A percentile compares a stretch with the other conserved stretches of the same genome.
These are phyloP conservation scores for Porites divaricata DNA, from an alignment of 92 coral and sea anemone species.

Conservation along the genomic window DNA sequence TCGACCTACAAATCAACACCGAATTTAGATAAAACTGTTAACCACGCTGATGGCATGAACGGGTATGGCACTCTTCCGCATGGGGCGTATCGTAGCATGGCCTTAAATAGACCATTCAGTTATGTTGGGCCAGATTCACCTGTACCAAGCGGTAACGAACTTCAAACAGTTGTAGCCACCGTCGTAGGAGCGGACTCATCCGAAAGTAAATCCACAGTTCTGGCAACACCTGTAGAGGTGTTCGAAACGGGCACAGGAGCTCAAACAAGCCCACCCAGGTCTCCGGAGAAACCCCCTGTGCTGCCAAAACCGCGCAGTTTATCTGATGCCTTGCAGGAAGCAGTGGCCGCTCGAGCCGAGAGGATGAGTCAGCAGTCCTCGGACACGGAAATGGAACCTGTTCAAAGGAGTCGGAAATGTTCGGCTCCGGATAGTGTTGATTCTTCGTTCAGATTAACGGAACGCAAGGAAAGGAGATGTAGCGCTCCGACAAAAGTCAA, in stretches of 20 bases:
- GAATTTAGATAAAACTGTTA: conserved; percentile 27
- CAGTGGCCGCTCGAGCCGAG: conserved; percentile 76
- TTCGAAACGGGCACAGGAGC: conserved; percentile 9
- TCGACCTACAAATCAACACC: conserved; percentile 40
- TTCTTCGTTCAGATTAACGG: background rate
- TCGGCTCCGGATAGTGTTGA: conserved; percentile 26
- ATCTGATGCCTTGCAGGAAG: conserved; percentile 80
- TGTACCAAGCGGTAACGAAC: background rate
- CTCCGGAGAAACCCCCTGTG: conserved; percentile 35
- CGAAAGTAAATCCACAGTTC: conserved; percentile 40
- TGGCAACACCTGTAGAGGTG: conserved; percentile 43
- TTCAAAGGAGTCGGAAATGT: conserved; percentile 58
- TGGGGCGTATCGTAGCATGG: conserved; percentile 4
- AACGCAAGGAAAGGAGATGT: conserved; percentile 38
- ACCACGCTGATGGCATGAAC: background rate
- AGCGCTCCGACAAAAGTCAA: conserved; percentile 69
- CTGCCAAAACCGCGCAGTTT: conserved; percentile 59
- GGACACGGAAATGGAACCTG: conserved; percentile 19
- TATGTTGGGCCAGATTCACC: conserved; percentile 43
- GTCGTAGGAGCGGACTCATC: conserved; percentile 38
- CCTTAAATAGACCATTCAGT: conserved; percentile 52
- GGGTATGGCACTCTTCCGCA: conserved; percentile 19
- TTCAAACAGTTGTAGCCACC: conserved; percentile 42
- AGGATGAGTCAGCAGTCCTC: conserved; percentile 59
- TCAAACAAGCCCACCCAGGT: background rate